Percentiles rank a stretch among this genome's conserved stretches.
Evolutionary conservation across 2,113 vertebrate genomes (phyloP).

Genomic region (Bettongia penicillata): DNA sequence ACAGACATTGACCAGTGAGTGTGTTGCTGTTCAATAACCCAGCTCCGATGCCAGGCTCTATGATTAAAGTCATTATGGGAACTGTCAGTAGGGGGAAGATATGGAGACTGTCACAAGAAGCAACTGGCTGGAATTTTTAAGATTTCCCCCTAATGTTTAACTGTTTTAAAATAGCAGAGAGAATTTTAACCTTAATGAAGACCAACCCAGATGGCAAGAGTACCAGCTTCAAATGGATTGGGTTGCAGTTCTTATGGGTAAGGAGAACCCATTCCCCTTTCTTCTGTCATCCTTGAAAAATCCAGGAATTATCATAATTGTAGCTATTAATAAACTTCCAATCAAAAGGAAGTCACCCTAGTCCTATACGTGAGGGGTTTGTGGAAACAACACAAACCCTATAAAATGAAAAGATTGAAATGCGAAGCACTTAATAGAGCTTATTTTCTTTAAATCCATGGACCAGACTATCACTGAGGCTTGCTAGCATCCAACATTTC

Average conservation of each 20-base stretch:
- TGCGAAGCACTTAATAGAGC: constrained; percentile 18
- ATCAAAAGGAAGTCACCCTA: constrained; percentile 25
- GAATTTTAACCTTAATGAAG: constrained; percentile 79
- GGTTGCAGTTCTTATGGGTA: constrained; percentile 19
- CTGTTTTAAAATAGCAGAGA: constrained; percentile 78
- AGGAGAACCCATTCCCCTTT: neutral
- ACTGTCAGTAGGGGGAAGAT: constrained; percentile 85
- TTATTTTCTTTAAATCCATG: constrained; percentile 38
- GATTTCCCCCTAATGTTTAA: constrained; percentile 77
- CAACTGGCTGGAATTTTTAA: constrained; percentile 80
- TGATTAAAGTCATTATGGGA: constrained; percentile 90
- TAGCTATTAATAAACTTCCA: constrained; percentile 35
- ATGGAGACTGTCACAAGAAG: constrained; percentile 86
- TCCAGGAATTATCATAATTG: neutral
- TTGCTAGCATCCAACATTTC: neutral
- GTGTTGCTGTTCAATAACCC: constrained; percentile 86
- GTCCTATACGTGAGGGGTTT: neutral
- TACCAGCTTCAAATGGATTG: constrained; percentile 64
- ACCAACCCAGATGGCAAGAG: constrained; percentile 64
- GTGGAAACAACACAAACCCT: constrained; percentile 22
- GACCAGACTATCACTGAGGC: neutral
- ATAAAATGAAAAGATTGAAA: neutral
- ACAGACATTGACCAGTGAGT: constrained; percentile 89
- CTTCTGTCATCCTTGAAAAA: neutral
- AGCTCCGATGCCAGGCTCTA: constrained; percentile 84